Conservation (phyloP, 2,888 invertebrate genomes). For the Hoplodrina blanda region DNA sequence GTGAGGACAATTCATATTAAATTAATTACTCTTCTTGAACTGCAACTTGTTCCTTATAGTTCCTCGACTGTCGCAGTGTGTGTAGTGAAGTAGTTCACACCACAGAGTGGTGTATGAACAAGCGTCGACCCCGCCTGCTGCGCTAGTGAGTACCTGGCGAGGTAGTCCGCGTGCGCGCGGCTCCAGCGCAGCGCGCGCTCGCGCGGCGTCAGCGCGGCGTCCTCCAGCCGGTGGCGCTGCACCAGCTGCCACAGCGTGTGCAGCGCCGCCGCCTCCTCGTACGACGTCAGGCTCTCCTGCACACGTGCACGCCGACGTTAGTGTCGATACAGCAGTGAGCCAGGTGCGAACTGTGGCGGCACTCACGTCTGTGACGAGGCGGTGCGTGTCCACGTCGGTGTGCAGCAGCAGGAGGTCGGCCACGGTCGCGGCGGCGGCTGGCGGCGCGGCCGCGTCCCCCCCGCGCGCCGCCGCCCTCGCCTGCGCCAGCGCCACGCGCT, state of each 20-base stretch:
- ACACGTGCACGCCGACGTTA: background rate
- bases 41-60: no score
- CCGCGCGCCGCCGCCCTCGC: constrained; percentile 42
- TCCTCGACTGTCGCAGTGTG: no score
- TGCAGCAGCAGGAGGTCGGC: constrained; percentile 54
- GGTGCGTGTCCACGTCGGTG: constrained; percentile 35
- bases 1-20: no score
- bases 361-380: constrained; percentile 47
- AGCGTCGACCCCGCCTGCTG: no score
- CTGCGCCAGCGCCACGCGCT: constrained; percentile 46
- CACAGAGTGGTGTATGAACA: background rate
- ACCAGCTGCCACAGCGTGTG: constrained; percentile 63
- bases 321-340: no score
- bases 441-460: constrained; percentile 42
- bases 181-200: constrained; percentile 46
- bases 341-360: background rate
- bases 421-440: constrained; percentile 17
- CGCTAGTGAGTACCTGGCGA: background rate
- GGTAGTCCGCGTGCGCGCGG: constrained; percentile 33
- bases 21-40: no score
- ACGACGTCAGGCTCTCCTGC: constrained; percentile 31
- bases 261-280: constrained; percentile 59
- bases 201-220: constrained; percentile 20
- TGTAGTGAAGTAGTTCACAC: background rate
- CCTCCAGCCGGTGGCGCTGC: constrained; percentile 54